phyloP scores from a whole-genome alignment of 2,113 vertebrate genomes.

The Paramisgurnus dabryanus region DNA sequence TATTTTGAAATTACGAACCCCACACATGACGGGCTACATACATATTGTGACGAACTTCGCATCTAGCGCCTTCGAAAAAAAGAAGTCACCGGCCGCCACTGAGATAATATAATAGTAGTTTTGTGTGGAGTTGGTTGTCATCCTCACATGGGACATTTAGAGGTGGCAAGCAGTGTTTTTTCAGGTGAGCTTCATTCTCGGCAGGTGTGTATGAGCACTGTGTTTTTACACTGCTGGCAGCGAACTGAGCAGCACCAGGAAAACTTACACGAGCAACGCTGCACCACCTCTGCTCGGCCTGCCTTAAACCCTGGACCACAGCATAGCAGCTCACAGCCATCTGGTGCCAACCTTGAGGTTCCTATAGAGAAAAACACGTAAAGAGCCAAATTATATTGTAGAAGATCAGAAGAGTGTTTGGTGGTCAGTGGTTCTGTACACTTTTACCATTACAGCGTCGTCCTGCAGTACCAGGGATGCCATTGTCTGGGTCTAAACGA shows the following conservation, averaged over 20 bases:
- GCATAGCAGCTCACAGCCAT: slow-evolving; percentile 77
- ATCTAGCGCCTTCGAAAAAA: too few relatives aligned
- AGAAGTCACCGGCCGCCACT: too few relatives aligned
- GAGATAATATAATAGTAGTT: neutral
- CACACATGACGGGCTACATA: too few relatives aligned
- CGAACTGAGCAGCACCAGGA: slow-evolving; percentile 78
- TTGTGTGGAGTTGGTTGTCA: neutral
- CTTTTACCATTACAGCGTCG: slow-evolving; percentile 71
- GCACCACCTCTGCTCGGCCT: slow-evolving; percentile 69
- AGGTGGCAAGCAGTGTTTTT: neutral
- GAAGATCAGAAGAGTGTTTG: neutral
- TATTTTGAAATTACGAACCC: too few relatives aligned
- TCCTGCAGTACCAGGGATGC: slow-evolving; percentile 72
- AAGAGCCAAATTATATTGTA: too few relatives aligned
- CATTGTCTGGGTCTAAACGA: slow-evolving; percentile 59
- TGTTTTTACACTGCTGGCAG: slow-evolving; percentile 76
- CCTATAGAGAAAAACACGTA: slow-evolving; percentile 47
- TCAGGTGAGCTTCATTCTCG: slow-evolving; percentile 55
- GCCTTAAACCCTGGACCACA: slow-evolving; percentile 73
- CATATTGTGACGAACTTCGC: too few relatives aligned
- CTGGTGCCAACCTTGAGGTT: slow-evolving; percentile 68
- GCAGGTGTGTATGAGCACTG: slow-evolving; percentile 75
- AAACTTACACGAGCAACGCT: slow-evolving; percentile 78
- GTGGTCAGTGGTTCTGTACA: neutral
- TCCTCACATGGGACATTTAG: too few relatives aligned